phyloP scores from a whole-genome alignment of 92 coral and sea anemone genomes.

The Pocillopora meandrina region DNA sequence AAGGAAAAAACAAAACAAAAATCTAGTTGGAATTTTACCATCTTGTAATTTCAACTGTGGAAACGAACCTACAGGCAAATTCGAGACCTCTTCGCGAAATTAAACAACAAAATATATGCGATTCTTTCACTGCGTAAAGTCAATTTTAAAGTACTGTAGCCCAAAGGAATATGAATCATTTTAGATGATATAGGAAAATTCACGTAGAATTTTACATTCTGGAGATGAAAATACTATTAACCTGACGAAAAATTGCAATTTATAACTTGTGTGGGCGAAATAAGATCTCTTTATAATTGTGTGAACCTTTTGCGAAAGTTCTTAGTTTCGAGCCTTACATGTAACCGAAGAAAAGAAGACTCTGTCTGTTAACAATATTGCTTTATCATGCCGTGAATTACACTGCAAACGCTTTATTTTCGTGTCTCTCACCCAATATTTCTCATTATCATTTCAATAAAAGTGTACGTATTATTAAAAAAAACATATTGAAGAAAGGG shows the following conservation, averaged over 20 bases:
- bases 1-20: neutral
- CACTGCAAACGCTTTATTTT: conserved; percentile 10
- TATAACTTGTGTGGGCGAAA: neutral
- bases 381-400: neutral
- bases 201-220: neutral
- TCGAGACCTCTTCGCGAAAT: neutral
- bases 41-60: neutral
- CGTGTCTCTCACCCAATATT: conserved; percentile 15
- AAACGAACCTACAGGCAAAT: neutral
- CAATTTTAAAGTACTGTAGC: neutral
- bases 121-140: neutral
- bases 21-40: neutral
- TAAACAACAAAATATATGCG: neutral
- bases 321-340: neutral
- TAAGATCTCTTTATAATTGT: neutral
- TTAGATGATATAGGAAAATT: neutral
- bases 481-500: neutral
- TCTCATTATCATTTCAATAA: conserved; percentile 24
- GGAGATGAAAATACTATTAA: neutral
- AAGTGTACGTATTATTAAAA: conserved; percentile 8
- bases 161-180: neutral
- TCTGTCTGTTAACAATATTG: conserved; percentile 22
- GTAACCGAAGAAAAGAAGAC: neutral
- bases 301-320: neutral
- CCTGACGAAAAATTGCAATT: neutral